Base-by-base conservation (phyloP, 2,888 invertebrate genomes). In the Torymus tubicola region DNA sequence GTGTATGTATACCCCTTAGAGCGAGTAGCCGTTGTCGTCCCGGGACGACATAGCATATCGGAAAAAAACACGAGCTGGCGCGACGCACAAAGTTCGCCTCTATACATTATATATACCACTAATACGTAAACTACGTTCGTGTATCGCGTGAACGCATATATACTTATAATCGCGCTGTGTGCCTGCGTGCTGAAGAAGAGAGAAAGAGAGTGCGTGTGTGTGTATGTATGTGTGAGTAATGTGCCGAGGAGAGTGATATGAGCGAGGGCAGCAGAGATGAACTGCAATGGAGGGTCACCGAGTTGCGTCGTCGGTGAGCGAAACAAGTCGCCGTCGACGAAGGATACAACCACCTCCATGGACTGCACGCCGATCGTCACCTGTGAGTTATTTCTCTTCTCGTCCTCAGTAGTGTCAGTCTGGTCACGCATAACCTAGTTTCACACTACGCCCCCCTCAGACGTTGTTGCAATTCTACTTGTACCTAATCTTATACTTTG, bases 331-430 rank as follows among this genome's bases (percentile, higher is more conserved):
- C 84, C 85, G 81, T 84, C 81, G 84, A 84, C 82, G 78, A 85
- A 70, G 21, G 86, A 82, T 80, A 85, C 79, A 74, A 74, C 75
- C 75, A 74, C 75, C 81, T 86, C 86, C 84, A 94, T 94, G 93
- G 94, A 94, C 90, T 93, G 94, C 88, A 94, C 94, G 91, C 95
- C 95, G 81, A 93, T 95, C 87, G 92, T 95, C 91, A 95, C 95
- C 92, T 95, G 95, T 95, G 93, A 93, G 94, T 93, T 83, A 42
- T 42, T 72, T 52, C 21, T 21, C 57, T 11, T 74, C 61, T 31
- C 53, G 58, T 50, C 64, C 69, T 63, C 60, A 58, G 21, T 42
- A 63, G 24, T 50, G 74, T 55, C 69, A 42, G 57, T 31, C 16
- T 3, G n/a, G 5, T 14, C 16, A 53, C 24, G 55, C 42, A 74